phyloP scores from a whole-genome alignment of 2,113 vertebrate species.

The Psittacara wagleri region DNA sequence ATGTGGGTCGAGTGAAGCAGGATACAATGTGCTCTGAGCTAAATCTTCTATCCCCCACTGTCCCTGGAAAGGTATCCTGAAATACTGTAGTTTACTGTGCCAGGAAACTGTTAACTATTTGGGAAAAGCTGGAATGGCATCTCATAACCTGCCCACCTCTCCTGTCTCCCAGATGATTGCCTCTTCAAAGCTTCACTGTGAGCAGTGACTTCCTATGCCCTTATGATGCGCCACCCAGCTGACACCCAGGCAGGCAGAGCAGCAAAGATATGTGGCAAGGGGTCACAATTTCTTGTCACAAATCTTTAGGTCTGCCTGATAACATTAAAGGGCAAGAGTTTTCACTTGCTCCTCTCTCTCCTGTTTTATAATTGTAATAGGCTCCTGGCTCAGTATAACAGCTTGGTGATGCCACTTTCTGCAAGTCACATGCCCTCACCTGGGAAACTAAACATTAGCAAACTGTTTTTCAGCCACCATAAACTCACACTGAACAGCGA shows the following conservation, averaged over 20 bases:
- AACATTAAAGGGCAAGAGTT: not conserved
- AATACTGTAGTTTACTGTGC: not conserved
- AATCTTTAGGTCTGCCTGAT: not conserved
- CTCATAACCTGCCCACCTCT: not conserved
- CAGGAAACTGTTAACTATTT: not conserved
- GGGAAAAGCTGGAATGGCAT: not conserved
- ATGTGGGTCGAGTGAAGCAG: not conserved
- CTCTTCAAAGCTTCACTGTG: fast-evolving
- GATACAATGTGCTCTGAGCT: not conserved
- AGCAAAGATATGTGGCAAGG: not conserved
- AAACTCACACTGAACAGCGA: not conserved
- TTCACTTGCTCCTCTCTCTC: not conserved
- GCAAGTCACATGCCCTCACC: fast-evolving
- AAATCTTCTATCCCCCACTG: not conserved
- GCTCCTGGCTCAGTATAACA: not conserved
- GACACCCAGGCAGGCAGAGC: not conserved
- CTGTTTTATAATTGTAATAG: not conserved
- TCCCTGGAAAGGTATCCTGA: not conserved
- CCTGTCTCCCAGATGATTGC: not conserved
- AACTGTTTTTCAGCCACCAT: not conserved
- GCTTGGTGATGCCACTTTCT: not conserved
- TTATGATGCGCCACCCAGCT: not conserved
- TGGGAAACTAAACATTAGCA: not conserved
- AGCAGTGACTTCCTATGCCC: not conserved
- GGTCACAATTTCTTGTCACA: fast-evolving